Evolutionary conservation across 1,140 invertebrate species (phyloP).

Genomic region (Vollenhovia emeryi): DNA sequence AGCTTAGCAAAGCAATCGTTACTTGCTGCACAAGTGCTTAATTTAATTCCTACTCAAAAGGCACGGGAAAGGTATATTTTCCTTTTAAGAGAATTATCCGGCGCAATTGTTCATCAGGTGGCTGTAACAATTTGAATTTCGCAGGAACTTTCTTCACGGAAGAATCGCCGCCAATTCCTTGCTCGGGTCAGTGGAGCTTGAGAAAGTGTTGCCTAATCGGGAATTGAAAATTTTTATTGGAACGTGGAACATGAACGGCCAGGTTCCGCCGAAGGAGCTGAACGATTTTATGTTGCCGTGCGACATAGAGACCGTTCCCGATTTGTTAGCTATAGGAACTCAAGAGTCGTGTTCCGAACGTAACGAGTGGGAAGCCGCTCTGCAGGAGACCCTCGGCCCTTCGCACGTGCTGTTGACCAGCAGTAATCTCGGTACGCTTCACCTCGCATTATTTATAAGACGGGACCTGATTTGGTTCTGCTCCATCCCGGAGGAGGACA

Average conservation of each 20-base stretch:
- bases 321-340: conserved; percentile 96
- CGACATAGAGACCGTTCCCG: conserved; percentile 93
- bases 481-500: conserved; percentile 94
- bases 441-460: conserved; percentile 94
- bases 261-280: conserved; percentile 91
- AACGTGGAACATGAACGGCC: conserved; percentile 99
- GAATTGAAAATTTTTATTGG: conserved; percentile 95
- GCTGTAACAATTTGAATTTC: neutral
- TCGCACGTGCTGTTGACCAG: conserved; percentile 91
- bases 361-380: conserved; percentile 95
- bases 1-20: conserved; percentile 90
- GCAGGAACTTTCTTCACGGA: conserved; percentile 92
- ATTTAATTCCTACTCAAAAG: conserved; percentile 92
- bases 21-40: conserved; percentile 91
- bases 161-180: conserved; percentile 92
- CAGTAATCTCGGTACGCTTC: conserved; percentile 90
- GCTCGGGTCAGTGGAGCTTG: conserved; percentile 92
- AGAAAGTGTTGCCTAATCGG: conserved; percentile 93
- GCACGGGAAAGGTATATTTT: conserved; percentile 89
- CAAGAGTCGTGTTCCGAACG: conserved; percentile 95
- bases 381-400: conserved; percentile 96
- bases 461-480: conserved; percentile 98
- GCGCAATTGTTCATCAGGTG: neutral
- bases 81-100: neutral
- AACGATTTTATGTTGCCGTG: conserved; percentile 96